Percentiles rank a stretch among this genome's conserved stretches.
Evolutionary conservation across 1,140 invertebrate genomes (phyloP).

Genomic region (Lepidotrigona ventralis): DNA sequence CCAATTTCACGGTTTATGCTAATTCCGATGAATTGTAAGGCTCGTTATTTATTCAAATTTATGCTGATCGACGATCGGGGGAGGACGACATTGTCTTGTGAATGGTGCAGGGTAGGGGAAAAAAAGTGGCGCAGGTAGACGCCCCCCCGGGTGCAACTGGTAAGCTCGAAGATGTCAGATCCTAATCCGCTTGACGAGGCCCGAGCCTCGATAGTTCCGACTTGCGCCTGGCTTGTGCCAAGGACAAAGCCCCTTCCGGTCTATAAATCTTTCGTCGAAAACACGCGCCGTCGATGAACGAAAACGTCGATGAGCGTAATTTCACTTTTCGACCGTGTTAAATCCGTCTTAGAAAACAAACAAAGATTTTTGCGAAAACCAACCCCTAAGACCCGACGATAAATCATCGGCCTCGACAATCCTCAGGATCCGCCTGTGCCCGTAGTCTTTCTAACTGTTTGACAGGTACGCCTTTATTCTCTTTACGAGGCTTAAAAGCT

Average conservation of each 20-base stretch:
- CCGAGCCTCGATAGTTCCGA: constrained; percentile 11
- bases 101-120: constrained; percentile 16
- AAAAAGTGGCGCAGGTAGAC: constrained; percentile 37
- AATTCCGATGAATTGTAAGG: constrained; percentile 45
- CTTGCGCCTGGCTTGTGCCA: not conserved
- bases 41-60: constrained; percentile 63
- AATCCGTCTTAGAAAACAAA: not conserved
- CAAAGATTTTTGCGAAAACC: not conserved
- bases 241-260: constrained; percentile 39
- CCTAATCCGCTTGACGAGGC: constrained; percentile 65
- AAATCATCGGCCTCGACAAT: not conserved
- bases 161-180: constrained; percentile 40
- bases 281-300: constrained; percentile 5
- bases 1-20: constrained; percentile 61
- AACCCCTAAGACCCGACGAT: not conserved
- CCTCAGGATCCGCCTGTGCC: not conserved
- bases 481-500: not conserved
- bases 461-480: not conserved
- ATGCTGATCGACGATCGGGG: constrained; percentile 48
- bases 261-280: constrained; percentile 20
- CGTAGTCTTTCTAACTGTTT: not conserved
- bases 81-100: constrained; percentile 47
- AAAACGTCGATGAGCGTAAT: constrained; percentile 2
- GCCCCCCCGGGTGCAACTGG: constrained; percentile 20
- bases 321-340: not conserved